Percentiles rank a stretch among this genome's conserved stretches.
Conservation (phyloP, 2,113 vertebrate species). For the Malurus melanocephalus region DNA sequence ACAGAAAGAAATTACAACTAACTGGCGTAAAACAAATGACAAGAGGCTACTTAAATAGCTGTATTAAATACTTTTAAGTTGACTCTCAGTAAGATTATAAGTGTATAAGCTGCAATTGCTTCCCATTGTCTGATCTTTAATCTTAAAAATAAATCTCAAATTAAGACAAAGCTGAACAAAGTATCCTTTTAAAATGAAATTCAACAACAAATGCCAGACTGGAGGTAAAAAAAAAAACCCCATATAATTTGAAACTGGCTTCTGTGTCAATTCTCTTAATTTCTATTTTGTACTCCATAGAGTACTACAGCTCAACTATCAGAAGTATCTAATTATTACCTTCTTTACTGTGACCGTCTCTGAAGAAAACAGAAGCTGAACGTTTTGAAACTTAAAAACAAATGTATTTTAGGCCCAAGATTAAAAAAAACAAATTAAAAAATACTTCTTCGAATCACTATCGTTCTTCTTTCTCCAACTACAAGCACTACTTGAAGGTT, state of each 20-base stretch:
- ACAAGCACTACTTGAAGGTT: neutral
- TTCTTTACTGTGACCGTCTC: conserved; percentile 54
- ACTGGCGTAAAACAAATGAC: conserved; percentile 14
- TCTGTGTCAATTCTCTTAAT: conserved; percentile 4
- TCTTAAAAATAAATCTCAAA: conserved; percentile 7
- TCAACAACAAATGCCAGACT: neutral
- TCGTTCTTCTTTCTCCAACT: neutral
- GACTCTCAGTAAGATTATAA: neutral
- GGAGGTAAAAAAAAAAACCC: neutral
- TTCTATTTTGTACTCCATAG: conserved; percentile 36
- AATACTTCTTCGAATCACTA: neutral
- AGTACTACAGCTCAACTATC: conserved; percentile 45
- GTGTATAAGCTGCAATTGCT: neutral
- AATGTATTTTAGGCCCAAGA: conserved; percentile 19
- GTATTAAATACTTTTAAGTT: conserved; percentile 23
- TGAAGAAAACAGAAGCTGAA: conserved; percentile 59
- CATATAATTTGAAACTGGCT: neutral
- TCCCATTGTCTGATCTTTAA: conserved; percentile 15
- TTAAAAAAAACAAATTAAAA: neutral
- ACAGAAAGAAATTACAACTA: conserved; percentile 40
- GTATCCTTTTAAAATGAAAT: neutral
- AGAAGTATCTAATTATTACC: conserved; percentile 21
- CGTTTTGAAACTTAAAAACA: conserved; percentile 59
- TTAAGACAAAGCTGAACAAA: conserved; percentile 1
- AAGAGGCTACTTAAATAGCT: neutral